Evolutionary conservation across 2,113 vertebrate species (phyloP).

Genomic region (Xenopus borealis): DNA sequence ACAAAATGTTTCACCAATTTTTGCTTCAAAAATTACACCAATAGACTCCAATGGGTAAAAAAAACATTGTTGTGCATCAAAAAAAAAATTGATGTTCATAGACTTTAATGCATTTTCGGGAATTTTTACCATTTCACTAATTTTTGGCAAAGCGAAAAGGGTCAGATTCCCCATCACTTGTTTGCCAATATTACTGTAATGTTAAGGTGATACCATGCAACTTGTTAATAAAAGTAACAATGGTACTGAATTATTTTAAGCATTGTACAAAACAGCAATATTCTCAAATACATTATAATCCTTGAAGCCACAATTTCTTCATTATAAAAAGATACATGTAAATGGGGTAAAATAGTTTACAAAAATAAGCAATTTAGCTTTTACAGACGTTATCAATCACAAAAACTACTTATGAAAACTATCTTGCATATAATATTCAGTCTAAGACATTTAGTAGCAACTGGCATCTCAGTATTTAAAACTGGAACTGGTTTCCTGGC

Average conservation of each 20-base stretch:
- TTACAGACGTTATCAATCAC: conserved; percentile 49
- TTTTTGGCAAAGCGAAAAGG: too few relatives aligned
- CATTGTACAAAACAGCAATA: conserved; percentile 1
- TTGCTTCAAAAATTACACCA: too few relatives aligned
- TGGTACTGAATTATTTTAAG: background rate
- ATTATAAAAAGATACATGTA: conserved; percentile 17
- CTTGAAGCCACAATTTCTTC: background rate
- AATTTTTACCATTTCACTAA: too few relatives aligned
- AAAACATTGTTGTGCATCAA: too few relatives aligned
- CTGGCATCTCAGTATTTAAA: background rate
- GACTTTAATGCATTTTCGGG: too few relatives aligned
- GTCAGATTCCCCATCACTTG: too few relatives aligned
- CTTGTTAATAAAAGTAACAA: background rate
- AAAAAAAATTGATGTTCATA: too few relatives aligned
- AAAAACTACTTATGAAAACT: conserved; percentile 50
- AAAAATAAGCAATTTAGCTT: conserved; percentile 47
- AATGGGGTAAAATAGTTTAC: conserved; percentile 38
- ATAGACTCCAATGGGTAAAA: too few relatives aligned
- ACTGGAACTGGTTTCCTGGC: conserved; percentile 12
- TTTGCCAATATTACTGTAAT: too few relatives aligned
- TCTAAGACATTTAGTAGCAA: background rate
- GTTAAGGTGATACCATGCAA: background rate
- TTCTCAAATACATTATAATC: background rate
- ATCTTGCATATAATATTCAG: conserved; percentile 10
- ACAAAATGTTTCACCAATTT: too few relatives aligned